phyloP scores from a whole-genome alignment of 2,888 invertebrate species.

The Strigamia maritima region DNA sequence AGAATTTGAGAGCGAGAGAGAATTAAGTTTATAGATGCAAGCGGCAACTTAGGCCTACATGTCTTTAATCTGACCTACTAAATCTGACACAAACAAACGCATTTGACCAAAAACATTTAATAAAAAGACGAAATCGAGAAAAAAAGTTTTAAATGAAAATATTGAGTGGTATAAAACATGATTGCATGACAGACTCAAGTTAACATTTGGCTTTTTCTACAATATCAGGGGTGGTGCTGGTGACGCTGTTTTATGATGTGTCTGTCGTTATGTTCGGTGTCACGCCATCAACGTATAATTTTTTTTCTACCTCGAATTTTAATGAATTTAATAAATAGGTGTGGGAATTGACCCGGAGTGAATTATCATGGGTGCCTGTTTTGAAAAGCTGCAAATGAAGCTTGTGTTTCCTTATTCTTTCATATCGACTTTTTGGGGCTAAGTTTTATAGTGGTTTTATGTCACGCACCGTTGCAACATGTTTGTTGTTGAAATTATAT shows the following conservation, averaged over 20 bases:
- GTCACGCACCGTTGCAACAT: neutral
- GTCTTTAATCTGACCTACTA: too few species aligned
- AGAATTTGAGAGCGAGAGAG: too few species aligned
- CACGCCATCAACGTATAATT: neutral
- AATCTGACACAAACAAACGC: too few species aligned
- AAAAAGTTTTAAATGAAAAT: too few species aligned
- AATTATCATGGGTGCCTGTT: neutral
- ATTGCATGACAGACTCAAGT: neutral
- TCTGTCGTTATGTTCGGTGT: slow-evolving; percentile 19
- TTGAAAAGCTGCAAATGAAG: neutral
- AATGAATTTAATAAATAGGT: slow-evolving; percentile 23
- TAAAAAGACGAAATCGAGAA: too few species aligned
- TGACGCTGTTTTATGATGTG: neutral
- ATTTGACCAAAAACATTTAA: too few species aligned
- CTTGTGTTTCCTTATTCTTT: slow-evolving; percentile 8
- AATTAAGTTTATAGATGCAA: too few species aligned
- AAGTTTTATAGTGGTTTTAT: slow-evolving; percentile 19
- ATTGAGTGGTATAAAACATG: neutral
- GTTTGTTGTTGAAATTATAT: slow-evolving; percentile 7
- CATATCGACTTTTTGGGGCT: neutral
- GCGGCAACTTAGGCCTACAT: too few species aligned
- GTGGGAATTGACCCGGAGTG: slow-evolving; percentile 8
- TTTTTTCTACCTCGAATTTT: neutral
- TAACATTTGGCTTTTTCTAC: neutral
- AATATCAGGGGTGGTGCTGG: neutral